Evolutionary conservation across 1,140 invertebrate species (phyloP).

Genomic region (Drosophila hydei): DNA sequence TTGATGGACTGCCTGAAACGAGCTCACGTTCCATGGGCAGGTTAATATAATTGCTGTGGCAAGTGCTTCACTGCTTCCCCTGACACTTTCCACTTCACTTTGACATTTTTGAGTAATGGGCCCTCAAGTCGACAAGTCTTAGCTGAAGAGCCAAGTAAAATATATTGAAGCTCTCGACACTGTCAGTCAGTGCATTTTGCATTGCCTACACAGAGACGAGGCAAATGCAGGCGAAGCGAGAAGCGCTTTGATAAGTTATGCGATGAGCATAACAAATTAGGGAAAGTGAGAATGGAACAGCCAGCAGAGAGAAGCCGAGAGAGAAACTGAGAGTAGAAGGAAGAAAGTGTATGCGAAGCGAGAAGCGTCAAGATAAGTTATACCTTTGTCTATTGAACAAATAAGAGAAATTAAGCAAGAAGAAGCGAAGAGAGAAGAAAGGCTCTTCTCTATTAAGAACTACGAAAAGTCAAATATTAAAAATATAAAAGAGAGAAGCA

Average conservation of each 20-base stretch:
- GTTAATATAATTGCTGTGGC: constrained; percentile 48
- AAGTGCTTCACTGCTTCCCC: constrained; percentile 13
- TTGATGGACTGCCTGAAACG: constrained; percentile 62
- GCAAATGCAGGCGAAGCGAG: background rate
- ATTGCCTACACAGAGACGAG: constrained; percentile 19
- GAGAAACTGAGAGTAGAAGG: too few relatives aligned
- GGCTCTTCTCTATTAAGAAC: too few relatives aligned
- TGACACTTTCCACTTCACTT: constrained; percentile 13
- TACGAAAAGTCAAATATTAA: too few relatives aligned
- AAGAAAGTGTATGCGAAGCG: background rate
- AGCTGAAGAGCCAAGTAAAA: constrained; percentile 11
- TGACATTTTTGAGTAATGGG: constrained; percentile 75
- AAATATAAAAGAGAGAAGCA: background rate
- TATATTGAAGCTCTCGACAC: constrained; percentile 14
- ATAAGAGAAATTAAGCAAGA: background rate
- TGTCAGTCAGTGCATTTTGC: constrained; percentile 55
- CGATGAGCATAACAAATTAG: too few relatives aligned
- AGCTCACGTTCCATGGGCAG: constrained; percentile 69
- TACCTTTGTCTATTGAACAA: background rate
- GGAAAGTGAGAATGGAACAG: too few relatives aligned
- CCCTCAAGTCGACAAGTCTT: constrained; percentile 61
- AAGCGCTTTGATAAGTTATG: background rate
- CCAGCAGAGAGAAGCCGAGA: too few relatives aligned
- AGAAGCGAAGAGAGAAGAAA: too few relatives aligned
- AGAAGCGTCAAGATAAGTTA: constrained; percentile 2